Percentiles rank a stretch among this genome's conserved stretches.
phyloP scores from a whole-genome alignment of 2,888 invertebrate genomes.

The Ligdia adustata region DNA sequence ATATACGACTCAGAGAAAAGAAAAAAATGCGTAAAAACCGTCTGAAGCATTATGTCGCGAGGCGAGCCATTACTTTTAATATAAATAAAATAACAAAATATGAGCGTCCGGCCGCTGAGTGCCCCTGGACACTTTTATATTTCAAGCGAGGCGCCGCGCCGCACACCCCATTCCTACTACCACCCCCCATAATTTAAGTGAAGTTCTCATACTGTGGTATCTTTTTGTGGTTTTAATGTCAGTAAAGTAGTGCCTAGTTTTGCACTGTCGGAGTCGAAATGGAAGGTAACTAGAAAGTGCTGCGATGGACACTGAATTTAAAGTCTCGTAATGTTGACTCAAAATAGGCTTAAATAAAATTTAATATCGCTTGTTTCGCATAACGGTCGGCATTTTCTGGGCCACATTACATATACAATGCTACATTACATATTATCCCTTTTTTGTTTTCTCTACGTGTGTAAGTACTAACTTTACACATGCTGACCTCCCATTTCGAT shows the following conservation, averaged over 20 bases:
- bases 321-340: constrained; percentile 2
- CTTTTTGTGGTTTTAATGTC: constrained; percentile 40
- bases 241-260: constrained; percentile 33
- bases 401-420: no score
- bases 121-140: constrained; percentile 81
- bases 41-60: constrained; percentile 77
- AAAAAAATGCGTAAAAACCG: constrained; percentile 80
- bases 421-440: no score
- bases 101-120: constrained; percentile 83
- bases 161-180: constrained; percentile 39
- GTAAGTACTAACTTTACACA: no score
- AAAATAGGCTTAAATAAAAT: no score
- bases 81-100: constrained; percentile 85
- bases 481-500: no score
- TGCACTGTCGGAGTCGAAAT: constrained; percentile 18
- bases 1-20: constrained; percentile 78
- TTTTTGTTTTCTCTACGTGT: no score
- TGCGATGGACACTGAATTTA: constrained; percentile 17
- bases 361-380: no score
- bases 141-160: constrained; percentile 53
- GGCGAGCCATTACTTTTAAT: constrained; percentile 82
- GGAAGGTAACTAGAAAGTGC: constrained; percentile 24
- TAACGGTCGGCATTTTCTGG: no score
- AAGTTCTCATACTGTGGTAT: constrained; percentile 37
- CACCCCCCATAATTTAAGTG: constrained; percentile 46